Percentiles rank a stretch among this genome's conserved stretches.
phyloP scores from a whole-genome alignment of 2,797 vertebrate genomes.

The Otolemur crassicaudatus region DNA sequence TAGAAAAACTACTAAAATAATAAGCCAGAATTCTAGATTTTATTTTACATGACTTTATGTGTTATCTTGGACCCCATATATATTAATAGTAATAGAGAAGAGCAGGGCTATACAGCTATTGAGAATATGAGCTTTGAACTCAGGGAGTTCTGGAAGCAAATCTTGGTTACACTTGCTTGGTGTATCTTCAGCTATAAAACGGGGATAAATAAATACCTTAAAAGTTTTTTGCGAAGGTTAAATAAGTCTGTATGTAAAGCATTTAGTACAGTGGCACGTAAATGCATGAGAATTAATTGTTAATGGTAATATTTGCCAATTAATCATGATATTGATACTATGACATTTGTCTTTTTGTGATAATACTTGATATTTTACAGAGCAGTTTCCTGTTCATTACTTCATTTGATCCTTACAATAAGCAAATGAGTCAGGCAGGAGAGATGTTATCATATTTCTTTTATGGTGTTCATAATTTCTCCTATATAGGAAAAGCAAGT shows the following conservation, averaged over 20 bases:
- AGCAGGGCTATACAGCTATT: background rate
- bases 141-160: background rate
- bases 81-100: background rate
- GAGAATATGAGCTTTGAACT: background rate
- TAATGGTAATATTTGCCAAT: background rate
- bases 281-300: background rate
- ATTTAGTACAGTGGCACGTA: background rate
- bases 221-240: slow-evolving; percentile 9
- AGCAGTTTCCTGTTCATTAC: background rate
- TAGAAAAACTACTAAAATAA: slow-evolving; percentile 31
- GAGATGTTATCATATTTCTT: background rate
- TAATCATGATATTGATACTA: background rate
- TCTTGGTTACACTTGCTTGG: background rate
- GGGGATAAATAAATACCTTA: background rate
- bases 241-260: background rate
- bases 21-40: background rate
- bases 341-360: slow-evolving; percentile 4
- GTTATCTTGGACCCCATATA: background rate
- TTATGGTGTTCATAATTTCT: background rate
- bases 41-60: slow-evolving; percentile 14
- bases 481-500: background rate
- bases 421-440: background rate
- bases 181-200: background rate
- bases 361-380: background rate
- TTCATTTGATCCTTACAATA: slow-evolving; percentile 14